A percentile compares a stretch with the other conserved stretches of the same genome.
phyloP scores from a whole-genome alignment of 2,888 invertebrate species.

The Idaea biselata region DNA sequence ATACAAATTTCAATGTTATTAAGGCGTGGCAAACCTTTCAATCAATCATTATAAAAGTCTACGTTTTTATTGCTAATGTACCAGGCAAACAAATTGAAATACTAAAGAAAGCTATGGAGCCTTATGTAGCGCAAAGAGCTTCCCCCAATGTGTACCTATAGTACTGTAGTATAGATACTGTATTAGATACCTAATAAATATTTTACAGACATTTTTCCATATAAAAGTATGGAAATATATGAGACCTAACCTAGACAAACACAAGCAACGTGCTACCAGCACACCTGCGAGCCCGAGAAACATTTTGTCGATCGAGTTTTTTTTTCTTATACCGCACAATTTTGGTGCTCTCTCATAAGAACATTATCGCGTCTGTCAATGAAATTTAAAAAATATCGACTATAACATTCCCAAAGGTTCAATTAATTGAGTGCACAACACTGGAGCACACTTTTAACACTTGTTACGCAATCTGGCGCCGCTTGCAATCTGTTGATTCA shows the following conservation, averaged over 20 bases:
- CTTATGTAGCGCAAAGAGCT: not conserved
- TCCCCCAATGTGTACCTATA: not conserved
- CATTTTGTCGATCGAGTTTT: no score
- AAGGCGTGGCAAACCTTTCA: not conserved
- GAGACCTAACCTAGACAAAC: no score
- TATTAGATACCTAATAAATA: no score
- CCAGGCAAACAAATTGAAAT: not conserved
- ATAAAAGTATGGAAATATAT: no score
- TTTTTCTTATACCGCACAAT: no score
- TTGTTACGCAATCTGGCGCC: slow-evolving; percentile 18
- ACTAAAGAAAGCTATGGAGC: not conserved
- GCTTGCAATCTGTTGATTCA: slow-evolving; percentile 11
- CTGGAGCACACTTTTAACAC: slow-evolving; percentile 19
- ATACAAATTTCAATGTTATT: not conserved
- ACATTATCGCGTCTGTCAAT: not conserved
- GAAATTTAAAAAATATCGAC: not conserved
- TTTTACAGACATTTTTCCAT: no score
- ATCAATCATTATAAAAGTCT: not conserved
- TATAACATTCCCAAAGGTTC: not conserved
- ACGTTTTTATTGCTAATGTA: not conserved
- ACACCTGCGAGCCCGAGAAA: no score
- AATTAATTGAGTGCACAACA: slow-evolving; percentile 16
- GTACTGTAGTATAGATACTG: no score
- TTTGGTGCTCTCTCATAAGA: not conserved
- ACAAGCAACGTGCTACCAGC: no score